Percentiles rank a stretch among this genome's conserved stretches.
Evolutionary conservation across 1,140 invertebrate species (phyloP).

Genomic region (Aphelinus certus): DNA sequence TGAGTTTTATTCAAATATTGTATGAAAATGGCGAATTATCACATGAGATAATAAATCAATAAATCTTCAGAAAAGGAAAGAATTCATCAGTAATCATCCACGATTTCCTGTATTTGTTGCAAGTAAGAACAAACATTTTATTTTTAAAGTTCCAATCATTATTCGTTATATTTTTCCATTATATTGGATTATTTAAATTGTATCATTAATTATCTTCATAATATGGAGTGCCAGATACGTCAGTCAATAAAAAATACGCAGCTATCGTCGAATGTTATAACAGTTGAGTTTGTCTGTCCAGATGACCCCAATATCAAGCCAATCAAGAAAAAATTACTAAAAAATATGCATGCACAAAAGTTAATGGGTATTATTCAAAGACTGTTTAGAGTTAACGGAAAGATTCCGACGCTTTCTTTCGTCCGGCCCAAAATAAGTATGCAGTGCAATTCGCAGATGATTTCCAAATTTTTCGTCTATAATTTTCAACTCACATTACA

Average conservation of each 20-base stretch:
- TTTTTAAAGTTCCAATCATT: constrained; percentile 57
- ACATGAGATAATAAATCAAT: constrained; percentile 44
- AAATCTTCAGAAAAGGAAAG: constrained; percentile 50
- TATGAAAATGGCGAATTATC: constrained; percentile 76
- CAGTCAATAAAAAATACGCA: constrained; percentile 69
- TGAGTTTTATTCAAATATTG: constrained; percentile 46
- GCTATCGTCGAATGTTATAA: constrained; percentile 78
- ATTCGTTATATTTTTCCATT: neutral
- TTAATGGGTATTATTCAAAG: constrained; percentile 77
- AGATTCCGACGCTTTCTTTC: constrained; percentile 67
- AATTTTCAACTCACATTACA: too few species aligned
- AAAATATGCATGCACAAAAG: constrained; percentile 85
- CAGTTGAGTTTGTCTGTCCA: constrained; percentile 68
- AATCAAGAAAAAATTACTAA: constrained; percentile 77
- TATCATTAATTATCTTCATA: constrained; percentile 64
- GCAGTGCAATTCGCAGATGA: too few species aligned
- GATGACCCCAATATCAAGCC: constrained; percentile 67
- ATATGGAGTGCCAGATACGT: constrained; percentile 81
- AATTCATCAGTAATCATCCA: constrained; percentile 79
- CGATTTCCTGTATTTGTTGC: constrained; percentile 72
- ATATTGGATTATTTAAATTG: constrained; percentile 23
- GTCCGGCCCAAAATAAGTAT: constrained; percentile 67
- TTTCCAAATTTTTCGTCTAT: too few species aligned
- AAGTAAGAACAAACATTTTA: constrained; percentile 64
- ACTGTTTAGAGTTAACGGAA: constrained; percentile 70